Evolutionary conservation across 2,113 vertebrate genomes (phyloP), one percentile per base, ranked within the genome.

Genomic region (Pterophyllum scalare): DNA sequence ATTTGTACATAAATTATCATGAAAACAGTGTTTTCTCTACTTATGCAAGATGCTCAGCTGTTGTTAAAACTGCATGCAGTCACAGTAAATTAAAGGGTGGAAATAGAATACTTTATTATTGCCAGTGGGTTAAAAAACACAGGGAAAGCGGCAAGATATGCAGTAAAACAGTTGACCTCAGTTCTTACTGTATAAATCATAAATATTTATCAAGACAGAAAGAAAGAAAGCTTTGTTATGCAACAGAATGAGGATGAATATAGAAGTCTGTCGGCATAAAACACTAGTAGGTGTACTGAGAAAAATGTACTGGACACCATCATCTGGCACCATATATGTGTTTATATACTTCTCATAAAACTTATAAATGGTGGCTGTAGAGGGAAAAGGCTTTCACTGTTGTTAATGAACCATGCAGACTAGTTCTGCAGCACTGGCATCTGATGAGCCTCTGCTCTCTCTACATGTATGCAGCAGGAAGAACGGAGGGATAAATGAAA

Each of bases 381-480:
- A 8, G 12, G 12, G 14, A 20, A 59, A 49, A 14, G 9, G 19
- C 38, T 28, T 74, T 56, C 7, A 15, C 14, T 58, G 10, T 5
- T 20, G 31, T 75, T 56, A 59, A 76, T 61, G 3, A 62, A 54
- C 5, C 38, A 22, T 9, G 2, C 3, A 9, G 20, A 60, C 13
- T 11, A 52, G 20, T 84, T 65, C 35, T 67, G 24, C 35, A 64
- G 79, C 28, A 22, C 49, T 75, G 65, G 79, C 62, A 64, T 58
- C 75, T 80, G 22, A 59, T 19, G 26, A 74, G 64, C 24, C 20
- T 83, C 26, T 72, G 35, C n/a, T 72, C 22, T 79, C 83, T 82
- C 81, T 93, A 87, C 75, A 91, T 94, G 92, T 81, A 78, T 89
- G 81, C 89, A 76, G 78, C 72, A 89, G 85, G 90, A 89, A 49